A percentile compares a stretch with the other conserved stretches of the same genome.
phyloP scores from a whole-genome alignment of 1,140 invertebrate genomes.

The Macrobrachium nipponense region DNA sequence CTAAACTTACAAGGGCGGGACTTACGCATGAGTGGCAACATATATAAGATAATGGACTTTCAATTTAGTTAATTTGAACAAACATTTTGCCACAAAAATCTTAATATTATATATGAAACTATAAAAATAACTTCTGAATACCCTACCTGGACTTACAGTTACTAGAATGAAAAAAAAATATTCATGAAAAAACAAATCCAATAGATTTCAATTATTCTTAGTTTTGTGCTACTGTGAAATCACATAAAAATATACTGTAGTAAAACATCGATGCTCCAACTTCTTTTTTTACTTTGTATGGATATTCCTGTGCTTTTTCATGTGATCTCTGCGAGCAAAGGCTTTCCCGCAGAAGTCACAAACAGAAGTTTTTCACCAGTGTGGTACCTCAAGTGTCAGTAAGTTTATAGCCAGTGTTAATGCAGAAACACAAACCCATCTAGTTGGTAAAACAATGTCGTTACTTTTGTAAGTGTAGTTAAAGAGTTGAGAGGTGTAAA shows the following conservation, averaged over 20 bases:
- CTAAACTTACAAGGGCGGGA: too few relatives aligned
- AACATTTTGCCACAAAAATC: not conserved
- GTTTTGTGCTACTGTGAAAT: not conserved
- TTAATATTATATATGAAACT: slow-evolving; percentile 27
- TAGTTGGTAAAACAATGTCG: too few relatives aligned
- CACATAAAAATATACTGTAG: slow-evolving; percentile 2
- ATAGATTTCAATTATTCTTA: too few relatives aligned
- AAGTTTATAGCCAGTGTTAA: slow-evolving; percentile 48
- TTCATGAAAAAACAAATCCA: too few relatives aligned
- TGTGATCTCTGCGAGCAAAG: slow-evolving; percentile 44
- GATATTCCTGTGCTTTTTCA: slow-evolving; percentile 53
- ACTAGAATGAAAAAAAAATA: slow-evolving; percentile 5
- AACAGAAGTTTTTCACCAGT: slow-evolving; percentile 43
- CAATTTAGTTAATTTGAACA: not conserved
- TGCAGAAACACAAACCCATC: too few relatives aligned
- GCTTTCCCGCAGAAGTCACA: slow-evolving; percentile 49
- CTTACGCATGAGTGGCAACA: not conserved
- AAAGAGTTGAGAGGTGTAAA: too few relatives aligned
- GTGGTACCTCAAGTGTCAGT: slow-evolving; percentile 46
- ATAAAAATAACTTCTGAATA: slow-evolving; percentile 29
- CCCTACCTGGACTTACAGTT: slow-evolving; percentile 2
- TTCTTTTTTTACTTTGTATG: slow-evolving; percentile 31
- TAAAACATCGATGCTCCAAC: not conserved
- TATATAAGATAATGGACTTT: not conserved
- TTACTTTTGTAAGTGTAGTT: too few relatives aligned